Evolutionary conservation across 1,140 invertebrate genomes (phyloP).

Genomic region (Drosophila littoralis): DNA sequence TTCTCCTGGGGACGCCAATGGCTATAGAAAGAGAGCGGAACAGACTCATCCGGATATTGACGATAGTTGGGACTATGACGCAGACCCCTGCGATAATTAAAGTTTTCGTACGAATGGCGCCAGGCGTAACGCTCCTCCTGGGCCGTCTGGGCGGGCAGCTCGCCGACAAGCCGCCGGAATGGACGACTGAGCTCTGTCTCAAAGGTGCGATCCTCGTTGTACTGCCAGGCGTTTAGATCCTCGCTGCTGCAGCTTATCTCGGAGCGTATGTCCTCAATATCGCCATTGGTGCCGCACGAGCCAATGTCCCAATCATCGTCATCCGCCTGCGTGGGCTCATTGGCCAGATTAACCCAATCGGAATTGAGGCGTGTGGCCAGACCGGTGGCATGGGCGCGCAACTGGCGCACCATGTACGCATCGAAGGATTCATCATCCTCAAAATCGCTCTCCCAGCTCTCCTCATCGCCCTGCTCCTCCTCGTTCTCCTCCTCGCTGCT

Average conservation of each 20-base stretch:
- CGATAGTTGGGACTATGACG: not conserved
- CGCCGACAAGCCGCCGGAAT: slow-evolving; percentile 21
- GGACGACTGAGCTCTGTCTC: slow-evolving; percentile 24
- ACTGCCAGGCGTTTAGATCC: slow-evolving; percentile 18
- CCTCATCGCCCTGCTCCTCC: slow-evolving; percentile 14
- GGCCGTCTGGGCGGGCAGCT: slow-evolving; percentile 14
- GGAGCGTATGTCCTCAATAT: slow-evolving; percentile 7
- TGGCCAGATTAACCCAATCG: not conserved
- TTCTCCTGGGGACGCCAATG: not conserved
- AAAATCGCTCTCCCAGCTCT: slow-evolving; percentile 26
- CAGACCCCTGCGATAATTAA: not conserved
- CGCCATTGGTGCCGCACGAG: not conserved
- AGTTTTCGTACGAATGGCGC: not conserved
- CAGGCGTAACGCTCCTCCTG: slow-evolving; percentile 7
- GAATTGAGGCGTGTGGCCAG: not conserved
- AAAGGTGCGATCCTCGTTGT: slow-evolving; percentile 24
- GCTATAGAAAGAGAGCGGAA: not conserved
- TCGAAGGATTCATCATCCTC: slow-evolving; percentile 19
- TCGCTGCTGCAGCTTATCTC: not conserved
- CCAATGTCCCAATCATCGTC: slow-evolving; percentile 2
- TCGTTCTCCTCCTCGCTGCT: slow-evolving; percentile 15
- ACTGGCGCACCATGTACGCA: slow-evolving; percentile 15
- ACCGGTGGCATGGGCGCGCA: not conserved
- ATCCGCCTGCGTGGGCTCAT: not conserved
- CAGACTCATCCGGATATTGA: not conserved